These are phyloP conservation scores for Bellardia pandia DNA, from an alignment of 2,888 invertebrate species.

Conservation along the genomic window DNA sequence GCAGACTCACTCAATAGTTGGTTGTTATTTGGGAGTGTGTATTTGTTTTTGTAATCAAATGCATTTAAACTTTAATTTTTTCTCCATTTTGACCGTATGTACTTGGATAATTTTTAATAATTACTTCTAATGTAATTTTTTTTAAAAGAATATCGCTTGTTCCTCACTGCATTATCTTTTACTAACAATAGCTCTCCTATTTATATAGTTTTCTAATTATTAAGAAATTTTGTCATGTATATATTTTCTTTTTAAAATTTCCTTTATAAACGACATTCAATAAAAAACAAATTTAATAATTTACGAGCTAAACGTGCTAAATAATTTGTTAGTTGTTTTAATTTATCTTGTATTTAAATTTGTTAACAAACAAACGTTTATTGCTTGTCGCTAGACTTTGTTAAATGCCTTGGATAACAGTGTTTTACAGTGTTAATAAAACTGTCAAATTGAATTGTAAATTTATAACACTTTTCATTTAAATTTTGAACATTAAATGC, in stretches of 20 bases:
- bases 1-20: no score
- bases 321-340: not conserved
- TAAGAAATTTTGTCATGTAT: no score
- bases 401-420: conserved; percentile 15
- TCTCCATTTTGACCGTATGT: no score
- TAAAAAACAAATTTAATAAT: conserved; percentile 2
- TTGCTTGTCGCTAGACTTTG: not conserved
- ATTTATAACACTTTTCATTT: not conserved
- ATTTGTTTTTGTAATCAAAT: no score
- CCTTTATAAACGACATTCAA: not conserved
- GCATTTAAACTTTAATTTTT: no score
- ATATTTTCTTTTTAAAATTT: not conserved
- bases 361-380: not conserved
- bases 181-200: no score
- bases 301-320: conserved; percentile 23
- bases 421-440: conserved; percentile 23
- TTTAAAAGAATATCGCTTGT: no score
- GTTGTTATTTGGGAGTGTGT: no score
- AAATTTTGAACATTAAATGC: not conserved
- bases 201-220: no score
- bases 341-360: conserved; percentile 8
- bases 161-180: no score
- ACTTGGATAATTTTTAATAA: no score
- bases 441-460: conserved; percentile 15
- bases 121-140: no score